phyloP scores from a whole-genome alignment of 1,140 invertebrate genomes.

The Diachasmimorpha longicaudata region DNA sequence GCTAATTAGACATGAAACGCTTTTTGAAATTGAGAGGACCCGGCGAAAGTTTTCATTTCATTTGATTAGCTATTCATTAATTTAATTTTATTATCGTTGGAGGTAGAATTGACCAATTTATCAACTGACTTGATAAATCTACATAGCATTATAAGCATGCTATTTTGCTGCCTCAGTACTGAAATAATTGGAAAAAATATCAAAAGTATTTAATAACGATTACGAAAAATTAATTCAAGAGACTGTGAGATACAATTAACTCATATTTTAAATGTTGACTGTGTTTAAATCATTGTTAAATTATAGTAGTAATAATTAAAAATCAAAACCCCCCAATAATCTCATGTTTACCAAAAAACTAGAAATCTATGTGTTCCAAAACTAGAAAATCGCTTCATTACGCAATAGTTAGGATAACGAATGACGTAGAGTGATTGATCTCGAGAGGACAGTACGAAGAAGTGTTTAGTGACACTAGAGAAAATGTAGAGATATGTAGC shows the following conservation, averaged over 20 bases:
- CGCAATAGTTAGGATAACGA: not conserved
- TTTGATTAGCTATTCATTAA: too few relatives aligned
- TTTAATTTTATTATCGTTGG: too few relatives aligned
- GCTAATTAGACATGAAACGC: too few relatives aligned
- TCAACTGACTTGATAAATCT: too few relatives aligned
- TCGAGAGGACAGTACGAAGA: not conserved
- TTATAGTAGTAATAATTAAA: not conserved
- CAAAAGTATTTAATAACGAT: too few relatives aligned
- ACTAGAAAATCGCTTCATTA: not conserved
- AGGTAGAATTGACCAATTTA: too few relatives aligned
- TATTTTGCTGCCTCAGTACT: too few relatives aligned
- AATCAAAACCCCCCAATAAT: not conserved
- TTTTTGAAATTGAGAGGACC: too few relatives aligned
- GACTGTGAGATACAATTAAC: not conserved
- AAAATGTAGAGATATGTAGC: not conserved
- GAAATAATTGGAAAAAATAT: too few relatives aligned
- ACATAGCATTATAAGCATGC: too few relatives aligned
- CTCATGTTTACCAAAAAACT: not conserved
- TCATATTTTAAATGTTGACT: not conserved
- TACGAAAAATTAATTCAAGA: not conserved
- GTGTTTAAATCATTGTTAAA: not conserved
- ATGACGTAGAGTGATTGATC: not conserved
- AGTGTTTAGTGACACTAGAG: not conserved
- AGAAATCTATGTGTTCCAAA: too few relatives aligned
- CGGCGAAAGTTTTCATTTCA: too few relatives aligned